These are phyloP conservation scores for Chloroceryle inda DNA, from an alignment of 2,797 vertebrate species.

Conservation along the genomic window DNA sequence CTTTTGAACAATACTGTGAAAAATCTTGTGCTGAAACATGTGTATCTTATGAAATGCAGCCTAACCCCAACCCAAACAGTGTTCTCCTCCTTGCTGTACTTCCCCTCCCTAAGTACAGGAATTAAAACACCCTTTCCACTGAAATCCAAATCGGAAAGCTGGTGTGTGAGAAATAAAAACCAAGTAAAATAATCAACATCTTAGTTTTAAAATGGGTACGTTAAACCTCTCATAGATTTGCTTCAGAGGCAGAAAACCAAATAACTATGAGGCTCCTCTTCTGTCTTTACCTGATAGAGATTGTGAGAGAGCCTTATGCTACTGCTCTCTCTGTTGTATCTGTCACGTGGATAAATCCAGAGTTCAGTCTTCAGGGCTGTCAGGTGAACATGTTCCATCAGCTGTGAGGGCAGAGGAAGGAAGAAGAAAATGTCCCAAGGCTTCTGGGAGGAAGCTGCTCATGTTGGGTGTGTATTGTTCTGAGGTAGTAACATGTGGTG, in stretches of 20 bases:
- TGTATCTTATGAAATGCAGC: background rate
- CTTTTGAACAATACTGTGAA: background rate
- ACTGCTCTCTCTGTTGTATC: background rate
- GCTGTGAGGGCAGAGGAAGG: background rate
- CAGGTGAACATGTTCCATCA: background rate
- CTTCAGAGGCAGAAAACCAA: conserved; percentile 32
- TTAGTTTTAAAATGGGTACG: background rate
- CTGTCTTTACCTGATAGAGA: background rate
- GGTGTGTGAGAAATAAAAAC: background rate
- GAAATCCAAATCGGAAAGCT: background rate
- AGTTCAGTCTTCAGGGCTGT: background rate
- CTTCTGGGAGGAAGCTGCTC: background rate
- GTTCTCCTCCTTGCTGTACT: background rate
- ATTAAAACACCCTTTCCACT: background rate
- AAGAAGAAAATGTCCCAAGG: background rate
- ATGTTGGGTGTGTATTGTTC: background rate
- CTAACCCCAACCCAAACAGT: background rate
- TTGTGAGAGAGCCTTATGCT: conserved; percentile 1
- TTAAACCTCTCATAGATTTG: background rate
- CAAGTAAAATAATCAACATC: background rate
- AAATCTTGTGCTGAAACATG: background rate
- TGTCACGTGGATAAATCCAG: background rate
- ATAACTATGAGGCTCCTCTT: background rate
- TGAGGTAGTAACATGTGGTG: background rate
- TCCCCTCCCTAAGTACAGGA: background rate